Percentiles rank a stretch among this genome's conserved stretches.
phyloP scores from a whole-genome alignment of 2,113 vertebrate genomes.

The Oostethus manadensis region DNA sequence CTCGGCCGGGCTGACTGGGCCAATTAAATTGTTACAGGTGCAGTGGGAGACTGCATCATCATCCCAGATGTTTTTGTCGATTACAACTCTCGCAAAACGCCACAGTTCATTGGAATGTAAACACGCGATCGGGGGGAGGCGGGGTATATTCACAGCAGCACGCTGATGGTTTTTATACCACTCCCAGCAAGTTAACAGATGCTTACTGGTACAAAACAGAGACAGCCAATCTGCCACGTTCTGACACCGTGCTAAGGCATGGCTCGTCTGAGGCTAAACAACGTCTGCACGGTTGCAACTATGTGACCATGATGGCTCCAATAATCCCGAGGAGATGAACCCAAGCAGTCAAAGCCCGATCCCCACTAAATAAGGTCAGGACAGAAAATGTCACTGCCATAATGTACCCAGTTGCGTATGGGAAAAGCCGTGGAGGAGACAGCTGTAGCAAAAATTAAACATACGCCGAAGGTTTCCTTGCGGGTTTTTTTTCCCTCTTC shows the following conservation, averaged over 20 bases:
- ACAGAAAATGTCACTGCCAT: constrained; percentile 74
- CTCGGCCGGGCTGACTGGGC: constrained; percentile 94
- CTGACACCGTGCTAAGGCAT: constrained; percentile 31
- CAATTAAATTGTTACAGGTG: constrained; percentile 99
- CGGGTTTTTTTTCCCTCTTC: constrained; percentile 13
- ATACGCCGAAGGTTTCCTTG: constrained; percentile 23
- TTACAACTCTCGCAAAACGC: constrained; percentile 42
- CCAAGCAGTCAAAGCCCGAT: constrained; percentile 62
- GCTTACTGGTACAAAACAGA: background rate
- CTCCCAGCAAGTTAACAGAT: background rate
- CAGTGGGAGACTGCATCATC: constrained; percentile 79
- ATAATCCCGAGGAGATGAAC: constrained; percentile 71
- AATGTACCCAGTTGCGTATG: constrained; percentile 64
- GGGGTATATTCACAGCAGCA: background rate
- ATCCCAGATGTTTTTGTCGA: constrained; percentile 71
- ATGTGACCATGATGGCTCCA: constrained; percentile 63
- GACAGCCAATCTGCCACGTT: constrained; percentile 32
- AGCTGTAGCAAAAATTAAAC: constrained; percentile 58
- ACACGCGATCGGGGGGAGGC: background rate
- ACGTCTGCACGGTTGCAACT: constrained; percentile 56
- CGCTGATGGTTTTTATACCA: background rate
- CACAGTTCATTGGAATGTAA: constrained; percentile 13
- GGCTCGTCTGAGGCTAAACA: constrained; percentile 37
- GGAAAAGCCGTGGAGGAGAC: constrained; percentile 53
- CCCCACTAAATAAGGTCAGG: constrained; percentile 68